Percentiles rank a stretch among this genome's conserved stretches.
phyloP scores from a whole-genome alignment of 2,888 invertebrate genomes.

The Rotaria magnacalcarata region DNA sequence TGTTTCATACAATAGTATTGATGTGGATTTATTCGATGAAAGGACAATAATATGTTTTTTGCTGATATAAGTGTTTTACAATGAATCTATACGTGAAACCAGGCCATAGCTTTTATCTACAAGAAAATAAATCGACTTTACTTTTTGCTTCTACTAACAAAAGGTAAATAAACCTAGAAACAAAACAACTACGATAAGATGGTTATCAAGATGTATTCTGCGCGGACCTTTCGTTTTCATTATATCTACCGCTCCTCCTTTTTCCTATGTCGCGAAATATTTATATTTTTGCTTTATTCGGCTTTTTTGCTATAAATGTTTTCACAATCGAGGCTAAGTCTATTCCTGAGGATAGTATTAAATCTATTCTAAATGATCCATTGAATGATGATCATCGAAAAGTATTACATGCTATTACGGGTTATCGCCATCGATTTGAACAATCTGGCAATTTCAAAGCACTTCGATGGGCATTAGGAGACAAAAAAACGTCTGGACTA shows the following conservation, averaged over 20 bases:
- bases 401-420: neutral
- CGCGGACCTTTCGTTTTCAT: neutral
- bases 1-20: no score
- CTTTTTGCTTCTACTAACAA: neutral
- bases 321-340: neutral
- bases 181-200: neutral
- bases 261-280: no score
- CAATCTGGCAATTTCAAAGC: neutral
- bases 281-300: neutral
- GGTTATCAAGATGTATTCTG: neutral
- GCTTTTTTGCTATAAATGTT: neutral
- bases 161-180: neutral
- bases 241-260: no score
- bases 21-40: no score
- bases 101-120: no score
- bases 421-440: slow-evolving; percentile 6
- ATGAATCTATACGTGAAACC: no score
- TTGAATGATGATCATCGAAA: slow-evolving; percentile 1
- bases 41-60: no score
- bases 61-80: no score
- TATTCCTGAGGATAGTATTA: neutral
- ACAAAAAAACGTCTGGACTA: neutral
- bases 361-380: neutral
- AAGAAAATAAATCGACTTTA: neutral
- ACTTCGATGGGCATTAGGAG: neutral